Percentiles rank a stretch among this genome's conserved stretches.
These are phyloP conservation scores for Sinocyclocheilus rhinocerous DNA, from an alignment of 2,113 vertebrate species.

Conservation along the genomic window DNA sequence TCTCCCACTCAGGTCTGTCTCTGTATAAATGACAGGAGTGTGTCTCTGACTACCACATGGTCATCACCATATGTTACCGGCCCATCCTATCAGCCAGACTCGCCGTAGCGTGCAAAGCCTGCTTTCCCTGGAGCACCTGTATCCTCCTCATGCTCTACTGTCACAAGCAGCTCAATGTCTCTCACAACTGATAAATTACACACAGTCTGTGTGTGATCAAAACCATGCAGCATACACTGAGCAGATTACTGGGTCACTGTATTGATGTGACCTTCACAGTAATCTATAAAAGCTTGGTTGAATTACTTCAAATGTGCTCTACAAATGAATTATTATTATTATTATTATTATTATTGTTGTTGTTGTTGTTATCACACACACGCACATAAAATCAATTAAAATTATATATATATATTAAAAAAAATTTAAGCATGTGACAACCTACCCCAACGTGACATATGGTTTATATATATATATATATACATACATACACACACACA, in stretches of 20 bases:
- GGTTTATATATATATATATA: too few relatives aligned
- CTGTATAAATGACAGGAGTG: slow-evolving; percentile 58
- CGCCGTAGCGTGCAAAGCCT: slow-evolving; percentile 34
- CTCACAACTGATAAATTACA: not conserved
- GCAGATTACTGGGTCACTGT: not conserved
- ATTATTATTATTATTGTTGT: too few relatives aligned
- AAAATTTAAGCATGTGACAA: too few relatives aligned
- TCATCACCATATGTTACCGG: slow-evolving; percentile 66
- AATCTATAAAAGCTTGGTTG: slow-evolving; percentile 1
- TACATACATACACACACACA: too few relatives aligned
- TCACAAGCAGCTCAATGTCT: slow-evolving; percentile 25
- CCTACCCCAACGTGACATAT: too few relatives aligned
- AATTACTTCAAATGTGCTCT: not conserved
- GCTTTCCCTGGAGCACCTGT: slow-evolving; percentile 39
- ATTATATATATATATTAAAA: not conserved
- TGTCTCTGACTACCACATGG: slow-evolving; percentile 62
- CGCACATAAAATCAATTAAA: not conserved
- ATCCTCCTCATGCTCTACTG: slow-evolving; percentile 37
- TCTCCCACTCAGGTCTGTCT: slow-evolving; percentile 20
- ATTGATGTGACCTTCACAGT: slow-evolving; percentile 16
- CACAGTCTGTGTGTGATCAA: not conserved
- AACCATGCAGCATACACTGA: not conserved
- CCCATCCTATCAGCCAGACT: slow-evolving; percentile 63
- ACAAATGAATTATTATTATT: not conserved
- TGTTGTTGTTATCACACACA: not conserved